A percentile compares a stretch with the other conserved stretches of the same genome.
Conservation (phyloP, 2,797 vertebrate species). For the Adrianichthys oophorus region DNA sequence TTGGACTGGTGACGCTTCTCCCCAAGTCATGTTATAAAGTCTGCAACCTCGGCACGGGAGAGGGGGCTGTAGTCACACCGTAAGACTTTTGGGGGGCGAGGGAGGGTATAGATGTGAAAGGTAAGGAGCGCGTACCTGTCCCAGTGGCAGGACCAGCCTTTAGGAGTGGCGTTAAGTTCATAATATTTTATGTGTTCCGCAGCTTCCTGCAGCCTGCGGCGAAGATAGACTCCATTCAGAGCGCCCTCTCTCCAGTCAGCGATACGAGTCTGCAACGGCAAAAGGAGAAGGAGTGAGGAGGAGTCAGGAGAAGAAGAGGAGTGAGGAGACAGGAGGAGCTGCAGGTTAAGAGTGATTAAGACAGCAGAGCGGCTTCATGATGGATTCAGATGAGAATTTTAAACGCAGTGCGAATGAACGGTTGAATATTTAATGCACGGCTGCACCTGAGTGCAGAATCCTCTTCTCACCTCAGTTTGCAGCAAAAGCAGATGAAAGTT, state of each 20-base stretch:
- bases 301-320: slow-evolving; percentile 9
- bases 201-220: slow-evolving; percentile 97
- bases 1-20: slow-evolving; percentile 68
- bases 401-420: slow-evolving; percentile 63
- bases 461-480: slow-evolving; percentile 91
- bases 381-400: slow-evolving; percentile 59
- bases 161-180: slow-evolving; percentile 99
- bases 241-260: slow-evolving; percentile 99
- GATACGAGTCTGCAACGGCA: slow-evolving; percentile 90
- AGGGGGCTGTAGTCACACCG: slow-evolving; percentile 60
- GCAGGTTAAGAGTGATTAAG: slow-evolving; percentile 37
- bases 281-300: neutral
- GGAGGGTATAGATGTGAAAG: slow-evolving; percentile 84
- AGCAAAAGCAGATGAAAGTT: slow-evolving; percentile 98
- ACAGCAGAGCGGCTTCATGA: slow-evolving; percentile 34
- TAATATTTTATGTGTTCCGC: slow-evolving; percentile 99
- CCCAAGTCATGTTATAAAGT: slow-evolving; percentile 74
- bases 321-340: slow-evolving; percentile 7
- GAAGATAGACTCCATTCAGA: slow-evolving; percentile 96
- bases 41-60: slow-evolving; percentile 62
- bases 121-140: slow-evolving; percentile 99
- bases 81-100: slow-evolving; percentile 67
- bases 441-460: slow-evolving; percentile 10
- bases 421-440: slow-evolving; percentile 60
- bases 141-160: slow-evolving; percentile 99